Percentiles rank a stretch among this genome's conserved stretches.
These are phyloP conservation scores for Probosciger aterrimus DNA, from an alignment of 2,113 vertebrate genomes.

Conservation along the genomic window DNA sequence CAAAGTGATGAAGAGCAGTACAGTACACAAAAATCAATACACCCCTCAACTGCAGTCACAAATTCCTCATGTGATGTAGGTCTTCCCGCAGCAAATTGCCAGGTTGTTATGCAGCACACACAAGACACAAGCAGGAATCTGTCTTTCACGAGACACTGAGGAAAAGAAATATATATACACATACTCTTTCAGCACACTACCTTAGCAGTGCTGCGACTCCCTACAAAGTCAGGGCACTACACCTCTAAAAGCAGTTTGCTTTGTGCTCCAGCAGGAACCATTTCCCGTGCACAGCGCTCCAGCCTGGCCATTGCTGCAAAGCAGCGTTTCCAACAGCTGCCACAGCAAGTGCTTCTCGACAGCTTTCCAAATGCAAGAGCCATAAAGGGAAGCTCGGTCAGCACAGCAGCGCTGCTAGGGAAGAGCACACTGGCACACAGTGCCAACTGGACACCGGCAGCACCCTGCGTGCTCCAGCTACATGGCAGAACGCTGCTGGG, in stretches of 20 bases:
- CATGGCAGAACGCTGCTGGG: neutral
- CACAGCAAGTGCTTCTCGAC: neutral
- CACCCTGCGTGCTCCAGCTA: neutral
- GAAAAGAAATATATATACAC: fast-evolving
- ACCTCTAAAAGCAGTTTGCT: neutral
- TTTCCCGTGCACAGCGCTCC: neutral
- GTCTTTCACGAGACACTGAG: neutral
- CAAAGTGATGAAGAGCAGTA: neutral
- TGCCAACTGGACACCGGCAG: neutral
- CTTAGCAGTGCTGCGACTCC: neutral
- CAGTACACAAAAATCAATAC: neutral
- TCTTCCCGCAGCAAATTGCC: neutral
- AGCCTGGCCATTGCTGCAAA: neutral
- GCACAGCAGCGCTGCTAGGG: neutral
- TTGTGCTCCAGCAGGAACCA: neutral
- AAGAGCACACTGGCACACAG: neutral
- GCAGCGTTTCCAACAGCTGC: neutral
- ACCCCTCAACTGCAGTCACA: neutral
- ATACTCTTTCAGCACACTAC: neutral
- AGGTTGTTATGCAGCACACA: neutral
- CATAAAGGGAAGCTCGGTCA: neutral
- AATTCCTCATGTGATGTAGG: neutral
- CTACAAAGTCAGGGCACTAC: neutral
- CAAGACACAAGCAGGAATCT: neutral
- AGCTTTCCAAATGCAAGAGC: neutral